Base-by-base conservation (phyloP, 1,140 invertebrate species). In the Drosophila lini region DNA sequence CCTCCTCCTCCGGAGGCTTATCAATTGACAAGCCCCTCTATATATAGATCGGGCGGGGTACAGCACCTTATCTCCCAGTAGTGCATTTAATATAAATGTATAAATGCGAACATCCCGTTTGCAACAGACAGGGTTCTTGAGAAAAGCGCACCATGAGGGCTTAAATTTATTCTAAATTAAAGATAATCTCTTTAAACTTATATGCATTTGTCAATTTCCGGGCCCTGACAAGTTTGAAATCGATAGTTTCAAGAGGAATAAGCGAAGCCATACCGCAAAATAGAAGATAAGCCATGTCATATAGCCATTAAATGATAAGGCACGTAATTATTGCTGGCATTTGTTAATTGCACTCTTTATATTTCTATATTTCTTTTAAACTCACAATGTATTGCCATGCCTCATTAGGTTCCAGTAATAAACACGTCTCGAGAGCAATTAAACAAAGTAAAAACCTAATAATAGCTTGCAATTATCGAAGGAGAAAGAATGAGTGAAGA, bases 1-100 rank as follows among this genome's bases (percentile, higher is more conserved):
- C 22, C 64, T 64, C 60, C 70, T 82, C 41, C 58, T 28, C 28
- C 9, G 48, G 28, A 63, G 28, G 47, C 76, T 86, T 86, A 86
- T 88, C 82, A 86, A 86, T 88, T 86, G 76, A 36, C 52, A 52
- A 59, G 60, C 62, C 55, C 38, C 55, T 69, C 70, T 58, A 73
- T 81, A 79, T 76, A 82, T 64, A 74, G 55, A 78, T 44, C 52
- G 44, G 45, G 42, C 59, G 15, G 57, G 57, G 57, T 52, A 57
- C 47, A 53, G 40, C 19, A 40, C 65, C 75, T 85, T 85, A 85
- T 85, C 82, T 48, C 4, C 2, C 50, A 50, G 9, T 62, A 53
- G 42, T 79, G 58, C 65, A 53, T 32, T 41, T 32, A 31, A 63
- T 60, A 60, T n/a, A 42, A 16, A 15, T 8, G 47, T 48, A 36